Percentiles rank a stretch among this genome's conserved stretches.
Evolutionary conservation across 2,797 vertebrate species (phyloP).

Genomic region (Erpetoichthys calabaricus): DNA sequence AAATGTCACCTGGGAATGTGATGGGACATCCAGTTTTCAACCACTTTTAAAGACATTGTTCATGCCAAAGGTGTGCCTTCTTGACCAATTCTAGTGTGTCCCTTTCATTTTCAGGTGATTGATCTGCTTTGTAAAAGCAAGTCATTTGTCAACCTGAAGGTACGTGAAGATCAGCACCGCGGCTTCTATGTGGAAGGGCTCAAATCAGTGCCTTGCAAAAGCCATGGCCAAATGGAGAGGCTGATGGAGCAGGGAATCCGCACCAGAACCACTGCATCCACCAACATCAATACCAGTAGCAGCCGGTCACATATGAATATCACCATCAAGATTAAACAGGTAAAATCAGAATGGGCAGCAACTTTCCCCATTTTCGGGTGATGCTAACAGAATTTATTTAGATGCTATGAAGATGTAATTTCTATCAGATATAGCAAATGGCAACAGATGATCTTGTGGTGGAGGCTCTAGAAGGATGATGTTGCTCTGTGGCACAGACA

Average conservation of each 20-base stretch:
- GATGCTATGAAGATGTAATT: no score
- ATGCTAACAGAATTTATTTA: not conserved
- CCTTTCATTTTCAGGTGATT: constrained; percentile 42
- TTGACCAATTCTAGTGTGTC: no score
- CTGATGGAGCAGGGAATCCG: constrained; percentile 71
- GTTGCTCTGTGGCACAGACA: no score
- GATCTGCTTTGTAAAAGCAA: constrained; percentile 58
- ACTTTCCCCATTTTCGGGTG: not conserved
- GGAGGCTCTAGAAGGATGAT: no score
- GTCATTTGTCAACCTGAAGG: constrained; percentile 50
- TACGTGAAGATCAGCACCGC: constrained; percentile 66
- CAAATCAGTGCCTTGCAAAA: constrained; percentile 62
- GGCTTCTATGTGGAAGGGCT: constrained; percentile 78
- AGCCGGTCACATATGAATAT: constrained; percentile 77
- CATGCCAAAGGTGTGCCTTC: no score
- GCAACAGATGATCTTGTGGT: not conserved
- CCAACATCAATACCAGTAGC: constrained; percentile 73
- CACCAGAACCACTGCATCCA: constrained; percentile 64
- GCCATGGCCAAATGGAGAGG: constrained; percentile 53
- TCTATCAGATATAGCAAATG: not conserved
- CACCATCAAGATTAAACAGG: constrained; percentile 69
- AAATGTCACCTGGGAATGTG: no score
- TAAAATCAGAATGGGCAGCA: constrained; percentile 6
- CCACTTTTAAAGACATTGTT: no score
- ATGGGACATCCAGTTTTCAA: no score